phyloP scores from a whole-genome alignment of 2,888 invertebrate genomes.

The Archips crataeganus region DNA sequence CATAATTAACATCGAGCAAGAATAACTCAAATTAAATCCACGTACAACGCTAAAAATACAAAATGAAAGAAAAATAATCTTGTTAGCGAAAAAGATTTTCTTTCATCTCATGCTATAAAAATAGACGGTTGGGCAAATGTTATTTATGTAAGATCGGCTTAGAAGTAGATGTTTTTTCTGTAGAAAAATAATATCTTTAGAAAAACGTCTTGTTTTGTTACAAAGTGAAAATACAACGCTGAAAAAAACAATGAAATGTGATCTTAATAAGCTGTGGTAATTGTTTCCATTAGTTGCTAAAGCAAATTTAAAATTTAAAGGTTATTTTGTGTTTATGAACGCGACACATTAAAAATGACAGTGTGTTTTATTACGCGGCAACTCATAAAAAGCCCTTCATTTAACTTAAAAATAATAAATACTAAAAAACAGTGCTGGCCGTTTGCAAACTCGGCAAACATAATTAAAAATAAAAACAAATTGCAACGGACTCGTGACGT shows the following conservation, averaged over 20 bases:
- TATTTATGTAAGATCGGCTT: neutral
- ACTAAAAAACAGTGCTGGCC: slow-evolving; percentile 10
- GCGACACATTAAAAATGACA: neutral
- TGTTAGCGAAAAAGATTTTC: neutral
- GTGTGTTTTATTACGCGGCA: neutral
- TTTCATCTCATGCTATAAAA: neutral
- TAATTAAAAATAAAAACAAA: slow-evolving; percentile 51
- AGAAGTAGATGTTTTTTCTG: neutral
- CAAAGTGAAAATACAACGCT: neutral
- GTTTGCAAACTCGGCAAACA: neutral
- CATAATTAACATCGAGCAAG: slow-evolving; percentile 11
- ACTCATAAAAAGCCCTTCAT: neutral
- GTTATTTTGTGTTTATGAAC: neutral
- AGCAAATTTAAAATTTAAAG: slow-evolving; percentile 4
- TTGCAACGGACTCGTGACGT: slow-evolving; percentile 57
- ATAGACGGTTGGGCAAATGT: neutral
- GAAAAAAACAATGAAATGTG: neutral
- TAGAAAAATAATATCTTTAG: neutral
- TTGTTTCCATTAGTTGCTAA: neutral
- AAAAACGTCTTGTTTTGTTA: neutral
- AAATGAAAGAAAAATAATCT: neutral
- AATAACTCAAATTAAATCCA: slow-evolving; percentile 7
- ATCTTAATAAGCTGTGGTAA: neutral
- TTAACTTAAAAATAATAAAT: neutral
- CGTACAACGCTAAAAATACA: neutral